These are phyloP conservation scores for Venusia cambrica DNA, from an alignment of 2,888 invertebrate genomes.

Conservation along the genomic window DNA sequence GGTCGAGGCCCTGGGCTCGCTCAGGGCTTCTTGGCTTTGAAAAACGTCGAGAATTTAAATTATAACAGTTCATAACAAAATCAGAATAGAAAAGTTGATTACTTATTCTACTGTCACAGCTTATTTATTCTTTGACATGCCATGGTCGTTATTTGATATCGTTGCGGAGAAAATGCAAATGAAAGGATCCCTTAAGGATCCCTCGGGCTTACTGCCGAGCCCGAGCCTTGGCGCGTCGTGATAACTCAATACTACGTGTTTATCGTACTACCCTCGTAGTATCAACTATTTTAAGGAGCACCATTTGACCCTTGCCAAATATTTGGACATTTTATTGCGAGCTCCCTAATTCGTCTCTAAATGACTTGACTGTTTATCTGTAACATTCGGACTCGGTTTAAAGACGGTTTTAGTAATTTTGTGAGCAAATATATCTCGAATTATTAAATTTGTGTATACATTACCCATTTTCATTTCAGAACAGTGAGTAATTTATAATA, in stretches of 20 bases:
- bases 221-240: constrained; percentile 26
- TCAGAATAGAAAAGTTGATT: neutral
- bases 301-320: constrained; percentile 17
- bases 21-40: no score
- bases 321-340: constrained; percentile 16
- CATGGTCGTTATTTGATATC: constrained; percentile 59
- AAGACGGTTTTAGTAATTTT: no score
- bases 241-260: constrained; percentile 29
- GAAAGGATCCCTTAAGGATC: constrained; percentile 63
- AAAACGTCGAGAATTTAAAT: no score
- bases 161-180: constrained; percentile 68
- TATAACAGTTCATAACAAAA: neutral
- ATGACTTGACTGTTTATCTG: constrained; percentile 17
- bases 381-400: neutral
- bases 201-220: constrained; percentile 39
- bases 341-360: constrained; percentile 3
- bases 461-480: no score
- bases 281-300: constrained; percentile 22
- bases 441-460: no score
- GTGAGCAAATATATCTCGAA: no score
- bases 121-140: constrained; percentile 25
- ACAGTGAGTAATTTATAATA: no score
- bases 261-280: constrained; percentile 11
- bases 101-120: constrained; percentile 12
- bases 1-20: no score